Conservation (phyloP, 2,113 vertebrate species). For the Ictalurus furcatus region DNA sequence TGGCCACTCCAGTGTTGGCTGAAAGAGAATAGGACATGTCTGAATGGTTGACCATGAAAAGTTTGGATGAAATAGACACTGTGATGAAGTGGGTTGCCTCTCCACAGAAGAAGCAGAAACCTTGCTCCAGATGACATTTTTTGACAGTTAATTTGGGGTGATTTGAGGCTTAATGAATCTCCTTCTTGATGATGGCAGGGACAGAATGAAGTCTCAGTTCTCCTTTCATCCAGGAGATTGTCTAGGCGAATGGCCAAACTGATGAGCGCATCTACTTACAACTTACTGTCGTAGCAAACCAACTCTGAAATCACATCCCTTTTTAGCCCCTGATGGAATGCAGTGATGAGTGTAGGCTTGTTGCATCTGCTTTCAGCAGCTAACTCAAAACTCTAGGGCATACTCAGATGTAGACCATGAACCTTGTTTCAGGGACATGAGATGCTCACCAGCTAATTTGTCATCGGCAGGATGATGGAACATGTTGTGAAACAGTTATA, state of each 20-base stretch:
- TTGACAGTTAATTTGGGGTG: neutral
- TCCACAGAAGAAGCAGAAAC: neutral
- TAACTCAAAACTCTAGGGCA: conserved; percentile 1
- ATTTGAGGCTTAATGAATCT: neutral
- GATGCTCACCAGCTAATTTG: neutral
- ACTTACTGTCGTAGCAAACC: neutral
- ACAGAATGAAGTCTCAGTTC: conserved; percentile 1
- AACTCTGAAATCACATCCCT: conserved; percentile 21
- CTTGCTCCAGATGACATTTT: neutral
- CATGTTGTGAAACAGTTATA: neutral
- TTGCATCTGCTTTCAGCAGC: conserved; percentile 3
- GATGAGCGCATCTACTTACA: neutral
- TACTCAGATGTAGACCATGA: conserved; percentile 5
- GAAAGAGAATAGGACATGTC: neutral
- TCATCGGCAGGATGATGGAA: neutral
- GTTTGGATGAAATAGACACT: neutral
- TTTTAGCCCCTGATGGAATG: conserved; percentile 29
- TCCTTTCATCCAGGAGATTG: neutral
- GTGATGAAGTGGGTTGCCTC: neutral
- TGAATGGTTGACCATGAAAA: neutral
- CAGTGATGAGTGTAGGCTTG: conserved; percentile 23
- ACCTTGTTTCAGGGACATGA: neutral
- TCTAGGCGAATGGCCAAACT: conserved; percentile 1
- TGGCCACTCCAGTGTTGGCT: neutral
- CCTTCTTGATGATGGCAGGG: neutral